Conservation (phyloP, 2,113 vertebrate genomes). For the Motacilla tschutschensis region DNA sequence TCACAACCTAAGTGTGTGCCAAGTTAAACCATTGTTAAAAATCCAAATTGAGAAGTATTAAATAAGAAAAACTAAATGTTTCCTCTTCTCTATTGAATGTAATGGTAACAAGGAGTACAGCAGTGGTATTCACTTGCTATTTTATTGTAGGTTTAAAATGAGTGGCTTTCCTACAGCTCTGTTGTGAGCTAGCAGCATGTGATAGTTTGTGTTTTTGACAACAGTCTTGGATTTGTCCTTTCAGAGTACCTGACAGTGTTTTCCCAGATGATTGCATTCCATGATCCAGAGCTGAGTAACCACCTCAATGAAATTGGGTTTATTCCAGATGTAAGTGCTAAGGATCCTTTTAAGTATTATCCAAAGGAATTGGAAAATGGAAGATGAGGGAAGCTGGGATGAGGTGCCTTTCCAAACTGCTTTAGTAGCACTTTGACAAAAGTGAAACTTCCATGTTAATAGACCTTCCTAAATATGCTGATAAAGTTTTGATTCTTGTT, state of each 20-base stretch:
- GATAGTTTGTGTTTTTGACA: neutral
- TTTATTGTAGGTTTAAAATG: neutral
- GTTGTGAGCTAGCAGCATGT: neutral
- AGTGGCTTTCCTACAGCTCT: neutral
- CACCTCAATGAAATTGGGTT: conserved; percentile 98
- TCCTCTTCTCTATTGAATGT: neutral
- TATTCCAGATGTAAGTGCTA: conserved; percentile 94
- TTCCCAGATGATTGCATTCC: conserved; percentile 98
- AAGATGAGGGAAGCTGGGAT: neutral
- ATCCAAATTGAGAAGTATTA: neutral
- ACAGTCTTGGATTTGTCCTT: conserved; percentile 35
- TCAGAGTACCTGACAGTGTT: conserved; percentile 97
- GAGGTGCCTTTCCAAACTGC: neutral
- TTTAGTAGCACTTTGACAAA: neutral
- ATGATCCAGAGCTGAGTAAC: conserved; percentile 97
- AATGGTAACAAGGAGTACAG: neutral
- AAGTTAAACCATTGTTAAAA: neutral
- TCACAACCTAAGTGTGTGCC: neutral
- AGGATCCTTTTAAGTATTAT: neutral
- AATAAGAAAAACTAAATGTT: neutral
- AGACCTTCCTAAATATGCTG: neutral
- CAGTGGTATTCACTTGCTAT: neutral
- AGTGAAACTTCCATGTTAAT: neutral
- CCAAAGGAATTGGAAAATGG: neutral
- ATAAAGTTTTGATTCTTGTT: neutral